These are phyloP conservation scores for Plotosus lineatus DNA, from an alignment of 2,113 vertebrate genomes.

Conservation along the genomic window DNA sequence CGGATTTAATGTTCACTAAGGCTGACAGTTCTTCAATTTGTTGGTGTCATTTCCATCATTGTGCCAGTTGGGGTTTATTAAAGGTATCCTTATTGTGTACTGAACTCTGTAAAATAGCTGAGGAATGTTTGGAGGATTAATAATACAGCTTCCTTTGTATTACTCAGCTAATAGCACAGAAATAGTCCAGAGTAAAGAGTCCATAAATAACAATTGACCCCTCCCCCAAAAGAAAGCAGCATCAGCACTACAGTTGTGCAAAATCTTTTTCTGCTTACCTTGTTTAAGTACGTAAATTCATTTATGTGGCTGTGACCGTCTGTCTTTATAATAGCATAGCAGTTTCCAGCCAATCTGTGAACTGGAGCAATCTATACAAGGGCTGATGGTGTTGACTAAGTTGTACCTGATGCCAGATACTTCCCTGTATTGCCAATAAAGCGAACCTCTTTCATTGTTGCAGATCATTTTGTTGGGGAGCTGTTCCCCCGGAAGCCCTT, in stretches of 20 bases:
- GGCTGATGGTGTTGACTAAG: too few relatives aligned
- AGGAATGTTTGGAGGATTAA: slow-evolving; percentile 17
- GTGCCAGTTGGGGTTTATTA: background rate
- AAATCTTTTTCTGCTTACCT: background rate
- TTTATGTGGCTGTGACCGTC: too few relatives aligned
- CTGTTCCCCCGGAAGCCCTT: too few relatives aligned
- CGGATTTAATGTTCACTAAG: background rate
- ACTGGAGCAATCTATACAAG: too few relatives aligned
- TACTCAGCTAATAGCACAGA: too few relatives aligned
- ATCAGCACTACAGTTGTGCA: background rate
- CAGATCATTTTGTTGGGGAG: too few relatives aligned
- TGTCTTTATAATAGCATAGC: too few relatives aligned
- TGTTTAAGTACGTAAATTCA: background rate
- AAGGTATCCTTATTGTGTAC: slow-evolving; percentile 5
- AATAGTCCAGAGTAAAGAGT: too few relatives aligned
- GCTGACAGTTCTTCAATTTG: background rate
- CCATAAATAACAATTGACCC: slow-evolving; percentile 11
- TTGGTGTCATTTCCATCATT: background rate
- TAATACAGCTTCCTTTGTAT: background rate
- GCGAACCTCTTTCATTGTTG: too few relatives aligned
- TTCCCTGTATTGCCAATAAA: too few relatives aligned
- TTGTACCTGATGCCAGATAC: too few relatives aligned
- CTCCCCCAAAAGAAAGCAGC: background rate
- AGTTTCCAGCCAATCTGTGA: too few relatives aligned
- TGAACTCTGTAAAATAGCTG: slow-evolving; percentile 16